phyloP scores from a whole-genome alignment of 2,797 vertebrate genomes.

The Pipistrellus pipistrellus region DNA sequence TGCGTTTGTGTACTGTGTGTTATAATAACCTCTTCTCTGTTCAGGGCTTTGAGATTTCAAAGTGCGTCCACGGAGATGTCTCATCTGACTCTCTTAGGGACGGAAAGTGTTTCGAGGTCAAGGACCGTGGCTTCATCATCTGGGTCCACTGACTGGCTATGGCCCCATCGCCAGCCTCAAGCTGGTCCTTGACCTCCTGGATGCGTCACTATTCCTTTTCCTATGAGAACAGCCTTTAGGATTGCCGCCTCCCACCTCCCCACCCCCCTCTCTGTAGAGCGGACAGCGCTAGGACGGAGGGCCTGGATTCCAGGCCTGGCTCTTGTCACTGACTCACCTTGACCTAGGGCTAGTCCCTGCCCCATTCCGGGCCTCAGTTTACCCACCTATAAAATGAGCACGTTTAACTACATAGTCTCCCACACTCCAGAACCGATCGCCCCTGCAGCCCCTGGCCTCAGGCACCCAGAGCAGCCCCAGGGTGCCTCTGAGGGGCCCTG shows the following conservation, averaged over 20 bases:
- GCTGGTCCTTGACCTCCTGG: not conserved
- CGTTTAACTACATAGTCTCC: not conserved
- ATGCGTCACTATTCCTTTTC: not conserved
- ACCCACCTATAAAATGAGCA: constrained; percentile 6
- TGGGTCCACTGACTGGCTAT: not conserved
- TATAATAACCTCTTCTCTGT: not conserved
- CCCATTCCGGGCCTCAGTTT: constrained; percentile 22
- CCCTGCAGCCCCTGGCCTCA: not conserved
- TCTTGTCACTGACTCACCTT: not conserved
- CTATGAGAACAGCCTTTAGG: not conserved
- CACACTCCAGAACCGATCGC: not conserved
- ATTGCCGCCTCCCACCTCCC: not conserved
- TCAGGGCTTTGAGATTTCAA: not conserved
- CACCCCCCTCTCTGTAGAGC: not conserved
- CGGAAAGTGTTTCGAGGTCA: not conserved
- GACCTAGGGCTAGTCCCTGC: not conserved
- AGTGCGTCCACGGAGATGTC: not conserved
- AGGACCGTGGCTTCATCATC: not conserved
- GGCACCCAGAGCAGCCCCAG: not conserved
- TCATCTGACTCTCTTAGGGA: constrained; percentile 36
- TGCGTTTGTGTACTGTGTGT: not conserved
- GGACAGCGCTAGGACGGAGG: not conserved
- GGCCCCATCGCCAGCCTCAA: not conserved
- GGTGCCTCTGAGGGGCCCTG: constrained; percentile 43
- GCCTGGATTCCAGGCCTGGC: not conserved